These are phyloP conservation scores for Aplidium turbinatum DNA, from an alignment of 23 tunicate species.

Conservation along the genomic window DNA sequence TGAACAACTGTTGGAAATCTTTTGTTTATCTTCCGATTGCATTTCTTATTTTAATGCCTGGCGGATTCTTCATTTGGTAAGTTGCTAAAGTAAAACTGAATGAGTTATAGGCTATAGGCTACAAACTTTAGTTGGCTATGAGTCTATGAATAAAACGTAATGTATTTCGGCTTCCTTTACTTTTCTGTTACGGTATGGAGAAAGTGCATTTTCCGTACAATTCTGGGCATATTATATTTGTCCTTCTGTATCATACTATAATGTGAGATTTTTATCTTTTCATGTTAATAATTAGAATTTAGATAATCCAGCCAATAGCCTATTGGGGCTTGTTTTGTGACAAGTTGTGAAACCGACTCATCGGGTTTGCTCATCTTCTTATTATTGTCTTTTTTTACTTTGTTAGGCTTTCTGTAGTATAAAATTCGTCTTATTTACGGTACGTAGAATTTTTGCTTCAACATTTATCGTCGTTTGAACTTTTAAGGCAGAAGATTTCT, in stretches of 20 bases:
- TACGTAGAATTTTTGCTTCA: background rate
- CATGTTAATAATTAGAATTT: too few relatives aligned
- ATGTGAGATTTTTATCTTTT: too few relatives aligned
- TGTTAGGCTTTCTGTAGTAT: background rate
- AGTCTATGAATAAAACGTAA: background rate
- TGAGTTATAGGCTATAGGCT: background rate
- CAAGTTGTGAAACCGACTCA: too few relatives aligned
- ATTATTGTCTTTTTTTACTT: background rate
- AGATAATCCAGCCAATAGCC: too few relatives aligned
- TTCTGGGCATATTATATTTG: too few relatives aligned
- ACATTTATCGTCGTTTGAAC: background rate
- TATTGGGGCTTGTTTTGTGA: too few relatives aligned
- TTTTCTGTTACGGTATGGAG: background rate
- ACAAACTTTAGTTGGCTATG: background rate
- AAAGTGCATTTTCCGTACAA: too few relatives aligned
- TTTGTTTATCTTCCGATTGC: background rate
- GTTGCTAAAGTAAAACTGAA: conserved; percentile 1
- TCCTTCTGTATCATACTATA: too few relatives aligned
- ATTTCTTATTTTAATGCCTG: background rate
- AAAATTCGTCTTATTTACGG: background rate
- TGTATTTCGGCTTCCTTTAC: background rate
- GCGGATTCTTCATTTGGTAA: conserved; percentile 30
- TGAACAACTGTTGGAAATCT: too few relatives aligned
- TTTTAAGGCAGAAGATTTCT: too few relatives aligned
- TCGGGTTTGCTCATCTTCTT: background rate